Evolutionary conservation across 2,113 vertebrate genomes (phyloP), one percentile per base, ranked within the genome.

Genomic region (Aptenodytes patagonicus): DNA sequence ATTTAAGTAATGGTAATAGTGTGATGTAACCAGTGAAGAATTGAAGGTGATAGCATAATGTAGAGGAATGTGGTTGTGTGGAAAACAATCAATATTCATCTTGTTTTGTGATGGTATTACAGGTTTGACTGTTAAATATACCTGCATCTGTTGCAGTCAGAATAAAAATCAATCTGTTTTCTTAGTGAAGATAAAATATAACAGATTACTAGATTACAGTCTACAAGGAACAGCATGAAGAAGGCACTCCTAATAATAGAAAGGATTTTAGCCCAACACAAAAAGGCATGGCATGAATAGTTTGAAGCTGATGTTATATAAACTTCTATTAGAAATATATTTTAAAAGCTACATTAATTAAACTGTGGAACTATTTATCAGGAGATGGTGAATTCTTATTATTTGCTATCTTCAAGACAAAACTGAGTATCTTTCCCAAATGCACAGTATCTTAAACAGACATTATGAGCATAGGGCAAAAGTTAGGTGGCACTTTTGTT

Each of bases 81-180:
- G 42, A 92, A 93, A 90, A 81, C 46, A 90, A 32, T 85, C 58
- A n/a, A 13, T 90, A 70, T 90, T 93, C 31, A 62, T 90, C 51
- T 68, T 51, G 9, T 66, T 93, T 91, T 78, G 51, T 78, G 79
- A 44, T 64, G 51, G 38, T 55, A 55, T 86, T 81, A 55, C 24
- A 71, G 29, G 11, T 90, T 36, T 94, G 88, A 83, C n/a, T 93
- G 68, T 62, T 90, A 92, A 89, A 89, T 73, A 78, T 89, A 84
- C 44, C 51, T 94, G n/a, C 26, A 78, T 88, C 51, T 86, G 17
- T 70, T 89, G 40, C 32, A 90, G 60, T 73, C 66, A 71, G 90
- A 89, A 88, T 55, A 90, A 93, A 96, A 91, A 80, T 86, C 75
- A 93, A 73, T 86, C 44, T 85, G 10, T 62, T 95, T 88, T 5